These are phyloP conservation scores for Corythornis madagascariensis DNA, from an alignment of 2,113 vertebrate genomes.

Conservation along the genomic window DNA sequence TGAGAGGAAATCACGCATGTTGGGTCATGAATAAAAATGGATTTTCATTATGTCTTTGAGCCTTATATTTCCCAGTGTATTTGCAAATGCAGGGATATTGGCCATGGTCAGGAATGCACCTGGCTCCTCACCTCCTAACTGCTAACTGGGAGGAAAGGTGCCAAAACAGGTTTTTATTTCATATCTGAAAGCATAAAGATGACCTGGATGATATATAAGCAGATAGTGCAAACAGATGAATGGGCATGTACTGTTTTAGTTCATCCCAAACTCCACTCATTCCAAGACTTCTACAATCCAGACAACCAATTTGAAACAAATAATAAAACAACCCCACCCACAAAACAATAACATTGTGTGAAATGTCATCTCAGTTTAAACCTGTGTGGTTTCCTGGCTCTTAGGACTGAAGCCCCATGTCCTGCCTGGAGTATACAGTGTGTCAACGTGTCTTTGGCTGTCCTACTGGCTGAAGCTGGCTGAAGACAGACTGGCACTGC, in stretches of 20 bases:
- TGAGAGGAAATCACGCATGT: fast-evolving
- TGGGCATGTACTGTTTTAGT: fast-evolving
- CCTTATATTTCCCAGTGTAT: neutral
- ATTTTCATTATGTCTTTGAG: neutral
- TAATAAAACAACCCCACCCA: neutral
- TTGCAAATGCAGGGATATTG: neutral
- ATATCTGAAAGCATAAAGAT: neutral
- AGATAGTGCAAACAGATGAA: neutral
- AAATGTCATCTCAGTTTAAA: neutral
- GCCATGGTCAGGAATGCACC: fast-evolving
- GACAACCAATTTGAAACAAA: neutral
- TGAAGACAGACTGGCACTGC: neutral
- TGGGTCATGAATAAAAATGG: neutral
- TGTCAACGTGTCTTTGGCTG: too few species aligned
- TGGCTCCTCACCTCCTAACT: neutral
- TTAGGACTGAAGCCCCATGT: fast-evolving
- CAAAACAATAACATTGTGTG: neutral
- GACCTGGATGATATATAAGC: neutral
- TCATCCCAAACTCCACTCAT: neutral
- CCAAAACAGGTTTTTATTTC: neutral
- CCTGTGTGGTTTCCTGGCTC: neutral
- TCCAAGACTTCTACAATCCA: neutral
- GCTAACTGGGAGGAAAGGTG: neutral
- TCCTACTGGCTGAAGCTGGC: neutral
- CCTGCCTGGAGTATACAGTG: neutral